phyloP scores from a whole-genome alignment of 2,797 vertebrate species.

The Pseudochirops cupreus region DNA sequence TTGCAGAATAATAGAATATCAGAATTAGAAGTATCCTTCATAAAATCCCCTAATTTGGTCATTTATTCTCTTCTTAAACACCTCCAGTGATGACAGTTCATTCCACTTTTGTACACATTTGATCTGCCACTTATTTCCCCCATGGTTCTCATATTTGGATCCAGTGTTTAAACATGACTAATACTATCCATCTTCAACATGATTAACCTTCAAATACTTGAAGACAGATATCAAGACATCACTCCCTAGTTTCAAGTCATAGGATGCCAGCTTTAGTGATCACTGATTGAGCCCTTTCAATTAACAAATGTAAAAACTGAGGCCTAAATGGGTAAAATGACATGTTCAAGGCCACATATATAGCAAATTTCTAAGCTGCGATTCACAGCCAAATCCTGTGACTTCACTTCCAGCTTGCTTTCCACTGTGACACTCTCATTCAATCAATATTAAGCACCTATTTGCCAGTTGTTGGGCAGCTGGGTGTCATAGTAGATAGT shows the following conservation, averaged over 20 bases:
- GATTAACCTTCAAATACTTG: not conserved
- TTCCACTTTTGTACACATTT: not conserved
- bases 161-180: not conserved
- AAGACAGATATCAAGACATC: not conserved
- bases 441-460: not conserved
- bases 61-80: not conserved
- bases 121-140: rapidly evolving
- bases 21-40: not conserved
- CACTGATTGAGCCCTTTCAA: not conserved
- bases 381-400: not conserved
- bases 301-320: not conserved
- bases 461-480: not conserved
- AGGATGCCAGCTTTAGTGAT: not conserved
- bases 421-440: not conserved
- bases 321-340: not conserved
- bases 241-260: not conserved
- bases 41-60: not conserved
- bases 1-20: not conserved
- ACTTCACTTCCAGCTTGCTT: not conserved
- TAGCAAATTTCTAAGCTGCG: not conserved
- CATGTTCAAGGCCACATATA: not conserved
- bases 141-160: not conserved
- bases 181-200: not conserved
- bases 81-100: not conserved
- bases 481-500: not conserved